Evolutionary conservation across 2,888 invertebrate genomes (phyloP).

Genomic region (Gryllus longicercus): DNA sequence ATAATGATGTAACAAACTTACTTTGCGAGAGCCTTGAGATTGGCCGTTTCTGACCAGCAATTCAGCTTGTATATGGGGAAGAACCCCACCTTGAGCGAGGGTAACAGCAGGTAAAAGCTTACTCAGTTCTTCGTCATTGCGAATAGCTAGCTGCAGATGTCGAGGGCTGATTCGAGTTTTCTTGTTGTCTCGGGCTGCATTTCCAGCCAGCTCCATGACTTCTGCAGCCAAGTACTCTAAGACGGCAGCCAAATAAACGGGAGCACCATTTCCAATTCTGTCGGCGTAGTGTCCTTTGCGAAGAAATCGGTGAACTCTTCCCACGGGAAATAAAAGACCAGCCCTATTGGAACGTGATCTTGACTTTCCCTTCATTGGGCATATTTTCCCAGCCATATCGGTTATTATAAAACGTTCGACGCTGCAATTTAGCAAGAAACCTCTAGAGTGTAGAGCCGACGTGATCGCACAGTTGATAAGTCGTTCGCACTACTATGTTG

Average conservation of each 20-base stretch:
- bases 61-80: constrained; percentile 74
- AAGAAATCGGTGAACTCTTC: not conserved
- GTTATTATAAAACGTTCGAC: too few species aligned
- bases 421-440: too few species aligned
- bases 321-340: constrained; percentile 38
- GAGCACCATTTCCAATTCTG: not conserved
- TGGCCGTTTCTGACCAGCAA: constrained; percentile 68
- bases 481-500: too few species aligned
- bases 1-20: too few species aligned
- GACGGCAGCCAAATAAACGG: constrained; percentile 55
- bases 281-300: not conserved
- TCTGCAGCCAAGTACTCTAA: constrained; percentile 57
- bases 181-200: not conserved
- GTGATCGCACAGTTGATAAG: too few species aligned
- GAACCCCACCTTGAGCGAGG: constrained; percentile 79
- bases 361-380: constrained; percentile 31
- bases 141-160: not conserved
- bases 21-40: too few species aligned
- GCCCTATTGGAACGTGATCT: constrained; percentile 51
- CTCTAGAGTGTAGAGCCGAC: too few species aligned
- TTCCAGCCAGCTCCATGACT: not conserved
- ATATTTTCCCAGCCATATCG: too few species aligned
- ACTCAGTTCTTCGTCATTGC: constrained; percentile 3
- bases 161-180: not conserved
- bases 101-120: constrained; percentile 64